These are phyloP conservation scores for Archaeoteleia sp. DNA, from an alignment of 2,888 invertebrate genomes.

Conservation along the genomic window DNA sequence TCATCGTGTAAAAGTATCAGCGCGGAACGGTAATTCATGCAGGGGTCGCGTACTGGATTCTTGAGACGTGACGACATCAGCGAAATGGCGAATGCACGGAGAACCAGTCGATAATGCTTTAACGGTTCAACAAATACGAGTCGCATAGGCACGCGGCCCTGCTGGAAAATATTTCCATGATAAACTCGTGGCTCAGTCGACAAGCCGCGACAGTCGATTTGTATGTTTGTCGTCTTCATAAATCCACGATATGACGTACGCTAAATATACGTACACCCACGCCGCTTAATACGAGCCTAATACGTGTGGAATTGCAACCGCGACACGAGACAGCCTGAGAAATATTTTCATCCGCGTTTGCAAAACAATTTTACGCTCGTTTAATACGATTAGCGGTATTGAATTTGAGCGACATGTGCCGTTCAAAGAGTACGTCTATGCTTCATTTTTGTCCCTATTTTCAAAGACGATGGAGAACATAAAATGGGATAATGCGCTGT, in stretches of 20 bases:
- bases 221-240: slow-evolving; percentile 40
- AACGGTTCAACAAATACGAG: slow-evolving; percentile 50
- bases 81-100: slow-evolving; percentile 42
- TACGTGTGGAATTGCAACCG: neutral
- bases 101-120: slow-evolving; percentile 47
- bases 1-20: slow-evolving; percentile 30
- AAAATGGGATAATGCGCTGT: neutral
- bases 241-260: slow-evolving; percentile 15
- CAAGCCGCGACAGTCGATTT: slow-evolving; percentile 22
- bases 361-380: slow-evolving; percentile 5
- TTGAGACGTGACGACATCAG: slow-evolving; percentile 47
- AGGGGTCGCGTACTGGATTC: slow-evolving; percentile 42
- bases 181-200: slow-evolving; percentile 5
- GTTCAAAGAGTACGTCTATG: neutral
- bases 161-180: slow-evolving; percentile 44
- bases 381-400: slow-evolving; percentile 3
- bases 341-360: neutral
- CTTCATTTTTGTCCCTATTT: neutral
- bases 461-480: neutral
- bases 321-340: neutral
- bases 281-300: neutral
- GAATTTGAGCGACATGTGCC: slow-evolving; percentile 6
- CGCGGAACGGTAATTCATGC: slow-evolving; percentile 42
- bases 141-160: slow-evolving; percentile 42
- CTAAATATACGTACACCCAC: neutral